phyloP scores from a whole-genome alignment of 2,797 vertebrate genomes.

The Pseudochirops corinnae region DNA sequence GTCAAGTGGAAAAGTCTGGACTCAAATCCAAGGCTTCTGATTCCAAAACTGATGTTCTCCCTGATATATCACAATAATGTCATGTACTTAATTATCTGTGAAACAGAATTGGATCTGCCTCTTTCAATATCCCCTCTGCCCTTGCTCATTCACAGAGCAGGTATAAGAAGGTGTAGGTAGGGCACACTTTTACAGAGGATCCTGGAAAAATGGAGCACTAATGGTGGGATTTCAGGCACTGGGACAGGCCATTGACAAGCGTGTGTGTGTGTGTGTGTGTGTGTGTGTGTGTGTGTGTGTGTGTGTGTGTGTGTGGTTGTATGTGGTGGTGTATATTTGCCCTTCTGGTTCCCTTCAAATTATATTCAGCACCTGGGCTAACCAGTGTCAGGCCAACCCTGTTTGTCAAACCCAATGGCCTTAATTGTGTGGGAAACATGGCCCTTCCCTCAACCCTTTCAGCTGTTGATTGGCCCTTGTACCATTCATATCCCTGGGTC shows the following conservation, averaged over 20 bases:
- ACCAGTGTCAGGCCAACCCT: not conserved
- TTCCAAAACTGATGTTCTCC: not conserved
- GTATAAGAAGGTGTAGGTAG: not conserved
- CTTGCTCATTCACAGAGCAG: not conserved
- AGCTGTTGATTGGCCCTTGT: not conserved
- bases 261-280: not conserved
- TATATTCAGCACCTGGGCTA: not conserved
- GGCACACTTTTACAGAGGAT: not conserved
- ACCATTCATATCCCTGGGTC: not conserved
- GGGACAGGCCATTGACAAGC: not conserved
- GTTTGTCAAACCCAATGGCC: not conserved
- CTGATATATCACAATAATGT: not conserved
- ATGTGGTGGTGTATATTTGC: not conserved
- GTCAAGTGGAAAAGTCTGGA: not conserved
- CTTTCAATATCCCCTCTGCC: not conserved
- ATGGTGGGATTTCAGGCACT: not conserved
- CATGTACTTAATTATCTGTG: not conserved
- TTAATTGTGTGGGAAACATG: not conserved
- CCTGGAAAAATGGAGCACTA: not conserved
- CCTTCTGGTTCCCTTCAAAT: not conserved
- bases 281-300: too few species aligned
- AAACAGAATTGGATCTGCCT: not conserved
- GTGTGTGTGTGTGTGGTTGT: too few species aligned
- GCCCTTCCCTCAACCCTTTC: not conserved
- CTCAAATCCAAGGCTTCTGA: not conserved